Evolutionary conservation across 2,113 vertebrate genomes (phyloP).

Genomic region (Cyanoliseus patagonus): DNA sequence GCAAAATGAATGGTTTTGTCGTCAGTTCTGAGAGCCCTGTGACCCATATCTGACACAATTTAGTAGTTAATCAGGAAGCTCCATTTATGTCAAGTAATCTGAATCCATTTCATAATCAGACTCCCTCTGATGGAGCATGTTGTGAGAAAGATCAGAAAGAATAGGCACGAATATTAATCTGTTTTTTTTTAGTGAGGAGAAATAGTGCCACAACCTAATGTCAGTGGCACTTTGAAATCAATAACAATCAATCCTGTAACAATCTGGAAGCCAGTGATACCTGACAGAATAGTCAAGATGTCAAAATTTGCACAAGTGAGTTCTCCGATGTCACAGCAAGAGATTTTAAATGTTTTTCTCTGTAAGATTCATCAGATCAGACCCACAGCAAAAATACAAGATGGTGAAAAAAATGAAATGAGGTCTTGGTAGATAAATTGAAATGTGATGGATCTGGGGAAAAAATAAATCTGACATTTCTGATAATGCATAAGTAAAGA

Average conservation of each 20-base stretch:
- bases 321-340: background rate
- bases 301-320: background rate
- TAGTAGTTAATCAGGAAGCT: background rate
- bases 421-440: background rate
- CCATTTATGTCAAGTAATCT: background rate
- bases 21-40: background rate
- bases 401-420: background rate
- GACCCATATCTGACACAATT: background rate
- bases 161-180: background rate
- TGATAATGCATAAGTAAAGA: background rate
- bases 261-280: background rate
- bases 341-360: background rate
- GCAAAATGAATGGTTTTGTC: background rate
- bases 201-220: background rate
- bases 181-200: background rate
- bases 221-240: conserved; percentile 14
- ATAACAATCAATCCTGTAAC: conserved; percentile 3
- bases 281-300: background rate
- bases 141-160: background rate
- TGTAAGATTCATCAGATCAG: background rate
- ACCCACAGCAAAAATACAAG: background rate
- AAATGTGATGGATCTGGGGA: background rate
- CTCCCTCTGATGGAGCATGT: background rate
- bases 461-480: background rate
- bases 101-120: conserved; percentile 19